phyloP scores from a whole-genome alignment of 2,113 vertebrate genomes.

The Xiphorhynchus elegans region DNA sequence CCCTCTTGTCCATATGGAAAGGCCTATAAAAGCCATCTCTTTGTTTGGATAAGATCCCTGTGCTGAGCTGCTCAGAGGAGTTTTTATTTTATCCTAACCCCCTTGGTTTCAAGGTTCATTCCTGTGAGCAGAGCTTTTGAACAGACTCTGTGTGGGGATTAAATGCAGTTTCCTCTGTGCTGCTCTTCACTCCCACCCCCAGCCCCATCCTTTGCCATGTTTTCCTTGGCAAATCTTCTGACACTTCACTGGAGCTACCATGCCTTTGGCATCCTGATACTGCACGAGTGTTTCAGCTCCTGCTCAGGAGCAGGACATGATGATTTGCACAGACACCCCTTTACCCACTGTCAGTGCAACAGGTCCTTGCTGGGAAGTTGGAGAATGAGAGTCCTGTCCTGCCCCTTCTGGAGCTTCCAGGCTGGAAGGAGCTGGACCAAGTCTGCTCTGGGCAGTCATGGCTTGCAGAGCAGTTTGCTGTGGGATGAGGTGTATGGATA shows the following conservation, averaged over 20 bases:
- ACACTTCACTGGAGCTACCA: constrained; percentile 1
- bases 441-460: neutral
- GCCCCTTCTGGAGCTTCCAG: neutral
- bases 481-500: neutral
- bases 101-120: neutral
- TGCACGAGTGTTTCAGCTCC: constrained; percentile 20
- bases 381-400: rapidly evolving
- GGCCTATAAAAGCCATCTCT: neutral
- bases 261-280: constrained; percentile 33
- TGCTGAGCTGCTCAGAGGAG: constrained; percentile 14
- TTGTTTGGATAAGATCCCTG: constrained; percentile 9
- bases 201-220: constrained; percentile 13
- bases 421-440: neutral
- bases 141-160: neutral
- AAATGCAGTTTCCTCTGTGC: constrained; percentile 37
- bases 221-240: constrained; percentile 67
- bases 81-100: constrained; percentile 37
- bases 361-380: neutral
- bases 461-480: neutral
- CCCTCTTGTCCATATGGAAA: constrained; percentile 30
- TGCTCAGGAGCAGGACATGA: neutral
- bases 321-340: neutral
- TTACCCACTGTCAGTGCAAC: neutral
- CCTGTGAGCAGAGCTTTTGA: neutral
- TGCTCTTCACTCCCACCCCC: neutral